Evolutionary conservation across 2,113 vertebrate species (phyloP).

Genomic region (Oncorhynchus keta): DNA sequence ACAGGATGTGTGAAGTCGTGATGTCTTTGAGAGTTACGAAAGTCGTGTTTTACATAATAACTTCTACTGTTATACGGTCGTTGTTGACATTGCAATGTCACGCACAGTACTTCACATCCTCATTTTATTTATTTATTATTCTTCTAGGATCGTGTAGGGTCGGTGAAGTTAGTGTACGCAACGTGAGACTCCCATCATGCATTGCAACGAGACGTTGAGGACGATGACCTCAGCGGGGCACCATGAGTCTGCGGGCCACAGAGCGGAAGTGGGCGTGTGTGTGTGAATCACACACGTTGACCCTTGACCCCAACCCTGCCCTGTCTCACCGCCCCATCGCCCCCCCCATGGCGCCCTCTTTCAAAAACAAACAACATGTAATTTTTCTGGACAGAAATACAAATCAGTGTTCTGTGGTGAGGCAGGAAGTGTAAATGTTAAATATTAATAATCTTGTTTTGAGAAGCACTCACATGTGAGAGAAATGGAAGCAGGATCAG

Average conservation of each 20-base stretch:
- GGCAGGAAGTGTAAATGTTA: conserved; percentile 68
- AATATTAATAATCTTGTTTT: conserved; percentile 68
- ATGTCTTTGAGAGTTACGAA: not conserved
- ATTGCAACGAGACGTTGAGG: not conserved
- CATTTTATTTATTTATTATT: too few species aligned
- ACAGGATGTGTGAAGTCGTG: not conserved
- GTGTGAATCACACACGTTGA: conserved; percentile 30
- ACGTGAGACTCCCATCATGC: too few species aligned
- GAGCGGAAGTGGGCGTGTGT: conserved; percentile 4
- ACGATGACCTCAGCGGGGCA: conserved; percentile 32
- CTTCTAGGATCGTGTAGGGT: not conserved
- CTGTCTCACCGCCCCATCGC: not conserved
- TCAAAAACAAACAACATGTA: conserved; percentile 62
- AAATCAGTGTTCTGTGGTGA: conserved; percentile 54
- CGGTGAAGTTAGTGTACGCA: too few species aligned
- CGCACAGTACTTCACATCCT: too few species aligned
- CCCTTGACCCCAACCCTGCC: not conserved
- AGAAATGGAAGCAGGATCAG: conserved; percentile 33
- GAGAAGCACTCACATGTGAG: conserved; percentile 48
- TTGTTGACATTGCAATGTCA: too few species aligned
- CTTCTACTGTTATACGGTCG: too few species aligned
- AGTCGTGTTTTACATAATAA: too few species aligned
- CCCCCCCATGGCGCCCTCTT: conserved; percentile 44
- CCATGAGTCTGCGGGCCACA: conserved; percentile 32
- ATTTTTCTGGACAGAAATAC: conserved; percentile 46